Percentiles rank a stretch among this genome's conserved stretches.
Conservation (phyloP, 2,113 vertebrate species). For the Pachypanchax playfairii region DNA sequence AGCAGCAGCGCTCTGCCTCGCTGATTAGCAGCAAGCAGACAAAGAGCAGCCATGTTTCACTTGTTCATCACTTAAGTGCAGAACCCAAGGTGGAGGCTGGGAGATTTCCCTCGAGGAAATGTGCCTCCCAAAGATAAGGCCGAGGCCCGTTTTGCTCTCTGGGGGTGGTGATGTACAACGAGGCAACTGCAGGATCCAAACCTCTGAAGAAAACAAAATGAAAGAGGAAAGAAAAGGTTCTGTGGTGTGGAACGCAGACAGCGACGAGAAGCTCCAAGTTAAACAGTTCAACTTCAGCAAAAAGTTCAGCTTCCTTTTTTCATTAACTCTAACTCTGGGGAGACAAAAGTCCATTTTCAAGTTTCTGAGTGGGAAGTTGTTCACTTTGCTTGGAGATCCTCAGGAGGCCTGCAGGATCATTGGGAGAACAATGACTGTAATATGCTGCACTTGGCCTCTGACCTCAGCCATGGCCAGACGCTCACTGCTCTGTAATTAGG, state of each 20-base stretch:
- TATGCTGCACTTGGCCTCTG: slow-evolving; percentile 47
- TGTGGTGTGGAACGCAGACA: slow-evolving; percentile 69
- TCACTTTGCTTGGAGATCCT: slow-evolving; percentile 40
- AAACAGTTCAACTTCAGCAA: slow-evolving; percentile 45
- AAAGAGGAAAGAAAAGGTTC: slow-evolving; percentile 58
- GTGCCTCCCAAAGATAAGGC: slow-evolving; percentile 71
- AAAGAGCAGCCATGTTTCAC: slow-evolving; percentile 71
- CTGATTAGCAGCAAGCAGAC: slow-evolving; percentile 68
- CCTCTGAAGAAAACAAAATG: slow-evolving; percentile 71
- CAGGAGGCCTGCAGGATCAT: slow-evolving; percentile 23
- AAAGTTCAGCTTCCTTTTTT: slow-evolving; percentile 57
- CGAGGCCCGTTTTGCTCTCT: slow-evolving; percentile 57
- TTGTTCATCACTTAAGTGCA: slow-evolving; percentile 73
- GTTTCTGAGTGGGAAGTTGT: slow-evolving; percentile 43
- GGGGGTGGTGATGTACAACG: slow-evolving; percentile 62
- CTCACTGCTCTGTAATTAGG: slow-evolving; percentile 47
- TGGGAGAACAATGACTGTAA: slow-evolving; percentile 63
- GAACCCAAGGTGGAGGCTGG: slow-evolving; percentile 69
- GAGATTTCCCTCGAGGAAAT: slow-evolving; percentile 73
- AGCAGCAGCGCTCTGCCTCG: slow-evolving; percentile 53
- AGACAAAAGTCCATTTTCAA: slow-evolving; percentile 55
- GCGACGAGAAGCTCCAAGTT: slow-evolving; percentile 34
- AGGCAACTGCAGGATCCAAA: slow-evolving; percentile 56
- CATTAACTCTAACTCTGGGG: slow-evolving; percentile 57
- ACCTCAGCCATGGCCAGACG: slow-evolving; percentile 39